phyloP scores from a whole-genome alignment of 2,797 vertebrate species.

The Aldrovandia affinis region DNA sequence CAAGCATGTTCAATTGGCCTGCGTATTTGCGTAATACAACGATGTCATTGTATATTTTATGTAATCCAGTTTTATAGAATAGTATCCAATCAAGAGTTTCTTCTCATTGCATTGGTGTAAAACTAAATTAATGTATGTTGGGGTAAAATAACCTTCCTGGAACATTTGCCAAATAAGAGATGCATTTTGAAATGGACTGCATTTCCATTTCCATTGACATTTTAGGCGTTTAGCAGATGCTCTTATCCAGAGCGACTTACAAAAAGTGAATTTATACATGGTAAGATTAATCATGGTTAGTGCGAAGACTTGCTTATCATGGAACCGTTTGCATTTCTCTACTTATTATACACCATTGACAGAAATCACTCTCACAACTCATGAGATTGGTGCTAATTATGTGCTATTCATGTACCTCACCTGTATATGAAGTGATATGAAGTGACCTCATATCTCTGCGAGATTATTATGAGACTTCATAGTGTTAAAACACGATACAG shows the following conservation, averaged over 20 bases:
- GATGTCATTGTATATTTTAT: background rate
- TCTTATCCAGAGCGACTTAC: too few relatives aligned
- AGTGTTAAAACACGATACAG: too few relatives aligned
- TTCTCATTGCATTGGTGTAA: background rate
- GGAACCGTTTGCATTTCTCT: background rate
- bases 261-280: too few relatives aligned
- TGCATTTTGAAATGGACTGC: background rate
- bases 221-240: too few relatives aligned
- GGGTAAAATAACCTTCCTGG: background rate
- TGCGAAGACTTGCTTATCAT: too few relatives aligned
- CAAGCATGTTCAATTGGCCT: background rate
- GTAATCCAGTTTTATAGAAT: background rate
- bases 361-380: too few relatives aligned
- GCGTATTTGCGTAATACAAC: background rate
- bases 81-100: background rate
- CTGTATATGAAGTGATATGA: background rate
- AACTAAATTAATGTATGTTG: background rate
- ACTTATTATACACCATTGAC: background rate
- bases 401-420: background rate
- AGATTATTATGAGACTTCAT: too few relatives aligned
- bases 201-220: too few relatives aligned
- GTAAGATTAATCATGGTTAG: too few relatives aligned
- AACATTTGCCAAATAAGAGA: background rate
- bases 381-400: background rate
- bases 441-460: background rate